Percentiles rank a stretch among this genome's conserved stretches.
These are phyloP conservation scores for Glaucidium brasilianum DNA, from an alignment of 2,113 vertebrate species.

Conservation along the genomic window DNA sequence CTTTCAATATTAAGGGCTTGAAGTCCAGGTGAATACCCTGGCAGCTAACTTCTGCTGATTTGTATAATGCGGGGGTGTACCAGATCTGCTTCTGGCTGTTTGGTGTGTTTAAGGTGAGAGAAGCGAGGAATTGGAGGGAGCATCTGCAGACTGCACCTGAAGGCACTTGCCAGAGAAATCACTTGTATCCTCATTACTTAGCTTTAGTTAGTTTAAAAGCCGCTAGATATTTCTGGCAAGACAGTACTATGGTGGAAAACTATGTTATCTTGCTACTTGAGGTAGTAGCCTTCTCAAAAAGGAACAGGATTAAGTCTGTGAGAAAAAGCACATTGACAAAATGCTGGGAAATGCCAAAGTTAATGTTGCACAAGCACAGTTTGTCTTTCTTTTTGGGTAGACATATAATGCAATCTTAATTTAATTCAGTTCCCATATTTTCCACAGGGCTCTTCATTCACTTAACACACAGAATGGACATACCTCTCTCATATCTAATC, in stretches of 20 bases:
- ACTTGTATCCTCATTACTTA: background rate
- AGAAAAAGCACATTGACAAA: background rate
- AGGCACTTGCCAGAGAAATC: background rate
- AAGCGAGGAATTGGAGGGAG: background rate
- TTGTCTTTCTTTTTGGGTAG: background rate
- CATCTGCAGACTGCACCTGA: background rate
- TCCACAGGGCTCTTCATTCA: background rate
- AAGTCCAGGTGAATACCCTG: background rate
- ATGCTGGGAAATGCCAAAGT: background rate
- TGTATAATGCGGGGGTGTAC: background rate
- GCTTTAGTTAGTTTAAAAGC: background rate
- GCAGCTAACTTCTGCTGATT: background rate
- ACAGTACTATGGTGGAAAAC: background rate
- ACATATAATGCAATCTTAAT: background rate
- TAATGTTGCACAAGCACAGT: background rate
- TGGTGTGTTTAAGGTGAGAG: background rate
- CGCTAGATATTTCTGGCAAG: background rate
- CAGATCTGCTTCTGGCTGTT: background rate
- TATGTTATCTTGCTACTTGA: background rate
- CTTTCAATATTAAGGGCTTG: background rate
- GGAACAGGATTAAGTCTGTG: background rate
- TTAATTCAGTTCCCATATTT: background rate
- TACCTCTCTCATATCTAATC: background rate
- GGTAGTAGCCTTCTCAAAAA: background rate
- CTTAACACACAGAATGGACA: background rate